Conservation (phyloP, 1,140 invertebrate species). For the Temnothorax longispinosus region DNA sequence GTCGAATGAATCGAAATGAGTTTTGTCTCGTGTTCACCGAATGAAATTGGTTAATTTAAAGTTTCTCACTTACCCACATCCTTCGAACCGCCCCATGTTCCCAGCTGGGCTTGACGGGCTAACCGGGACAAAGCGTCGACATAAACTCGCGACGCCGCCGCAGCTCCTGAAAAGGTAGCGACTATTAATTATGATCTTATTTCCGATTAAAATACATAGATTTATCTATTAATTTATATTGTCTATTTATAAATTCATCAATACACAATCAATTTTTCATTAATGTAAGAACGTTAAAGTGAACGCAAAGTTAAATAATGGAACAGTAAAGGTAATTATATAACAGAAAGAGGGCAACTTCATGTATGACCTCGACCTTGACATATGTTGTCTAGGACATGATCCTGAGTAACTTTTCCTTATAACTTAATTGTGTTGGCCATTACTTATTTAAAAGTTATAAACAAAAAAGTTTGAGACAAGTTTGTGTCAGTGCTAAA, state of each 20-base stretch:
- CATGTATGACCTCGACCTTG: no score
- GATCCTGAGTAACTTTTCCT: no score
- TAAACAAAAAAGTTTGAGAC: no score
- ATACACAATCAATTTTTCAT: background rate
- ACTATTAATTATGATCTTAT: background rate
- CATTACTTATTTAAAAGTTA: no score
- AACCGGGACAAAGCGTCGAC: constrained; percentile 95
- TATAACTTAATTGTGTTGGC: no score
- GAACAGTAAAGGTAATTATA: no score
- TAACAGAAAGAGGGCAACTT: no score
- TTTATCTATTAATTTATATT: background rate
- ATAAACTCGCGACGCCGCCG: constrained; percentile 93
- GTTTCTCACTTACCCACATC: constrained; percentile 92
- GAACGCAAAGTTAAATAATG: no score
- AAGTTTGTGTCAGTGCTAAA: no score
- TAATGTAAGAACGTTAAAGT: background rate
- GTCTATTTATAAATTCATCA: background rate
- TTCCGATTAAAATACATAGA: background rate
- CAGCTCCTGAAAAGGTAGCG: constrained; percentile 89
- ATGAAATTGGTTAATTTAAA: background rate
- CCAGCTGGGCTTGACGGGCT: constrained; percentile 94
- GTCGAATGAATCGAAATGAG: background rate
- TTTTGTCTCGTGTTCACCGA: background rate
- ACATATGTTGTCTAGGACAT: no score
- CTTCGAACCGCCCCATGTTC: constrained; percentile 94